These are phyloP conservation scores for Phortica magna DNA, from an alignment of 2,888 invertebrate genomes.

Conservation along the genomic window DNA sequence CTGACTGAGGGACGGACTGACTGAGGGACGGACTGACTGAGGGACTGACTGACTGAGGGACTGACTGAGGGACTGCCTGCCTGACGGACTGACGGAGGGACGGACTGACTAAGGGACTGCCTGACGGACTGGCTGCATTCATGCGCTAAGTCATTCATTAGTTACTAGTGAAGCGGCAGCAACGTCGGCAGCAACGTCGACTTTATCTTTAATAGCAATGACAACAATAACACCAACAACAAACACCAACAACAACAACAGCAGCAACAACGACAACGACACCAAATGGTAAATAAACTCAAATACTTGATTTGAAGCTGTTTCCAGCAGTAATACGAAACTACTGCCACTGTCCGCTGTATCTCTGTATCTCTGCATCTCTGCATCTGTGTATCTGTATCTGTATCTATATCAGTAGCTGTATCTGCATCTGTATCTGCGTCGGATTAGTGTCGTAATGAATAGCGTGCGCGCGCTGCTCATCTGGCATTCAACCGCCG, in stretches of 20 bases:
- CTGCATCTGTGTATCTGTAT: slow-evolving; percentile 58
- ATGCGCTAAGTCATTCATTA: slow-evolving; percentile 35
- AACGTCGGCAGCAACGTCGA: not conserved
- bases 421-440: slow-evolving; percentile 48
- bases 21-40: slow-evolving; percentile 38
- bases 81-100: not conserved
- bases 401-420: slow-evolving; percentile 16
- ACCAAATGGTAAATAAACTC: slow-evolving; percentile 19
- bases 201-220: not conserved
- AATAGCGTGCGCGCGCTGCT: slow-evolving; percentile 51
- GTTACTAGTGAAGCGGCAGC: not conserved
- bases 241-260: not conserved
- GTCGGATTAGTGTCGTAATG: slow-evolving; percentile 63
- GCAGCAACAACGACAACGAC: not conserved
- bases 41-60: not conserved
- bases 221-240: not conserved
- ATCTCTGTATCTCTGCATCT: slow-evolving; percentile 41
- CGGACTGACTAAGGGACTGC: slow-evolving; percentile 26
- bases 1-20: not conserved
- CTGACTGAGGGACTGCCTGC: not conserved
- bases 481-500: not conserved
- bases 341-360: slow-evolving; percentile 26
- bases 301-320: slow-evolving; percentile 1
- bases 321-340: not conserved
- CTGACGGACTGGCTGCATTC: slow-evolving; percentile 35